phyloP scores from a whole-genome alignment of 2,888 invertebrate species.

The Ctena decussata region DNA sequence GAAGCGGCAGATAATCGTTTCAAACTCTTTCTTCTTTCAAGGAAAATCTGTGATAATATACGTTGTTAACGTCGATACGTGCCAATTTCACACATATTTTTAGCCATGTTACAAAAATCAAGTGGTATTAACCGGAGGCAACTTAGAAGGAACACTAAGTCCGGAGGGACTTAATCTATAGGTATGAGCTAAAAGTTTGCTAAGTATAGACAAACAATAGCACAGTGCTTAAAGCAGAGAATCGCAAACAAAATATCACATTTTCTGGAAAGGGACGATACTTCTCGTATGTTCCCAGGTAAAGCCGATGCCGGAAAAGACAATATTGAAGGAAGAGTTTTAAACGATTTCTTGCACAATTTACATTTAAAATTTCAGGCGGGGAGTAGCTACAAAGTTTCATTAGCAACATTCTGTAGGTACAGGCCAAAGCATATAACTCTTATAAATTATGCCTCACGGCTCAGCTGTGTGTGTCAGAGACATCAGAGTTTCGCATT shows the following conservation, averaged over 20 bases:
- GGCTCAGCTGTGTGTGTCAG: slow-evolving; percentile 40
- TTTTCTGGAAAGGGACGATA: slow-evolving; percentile 55
- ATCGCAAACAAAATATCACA: slow-evolving; percentile 12
- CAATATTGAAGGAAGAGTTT: slow-evolving; percentile 41
- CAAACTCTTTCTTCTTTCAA: too few species aligned
- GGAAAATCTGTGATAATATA: too few species aligned
- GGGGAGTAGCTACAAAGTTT: slow-evolving; percentile 30
- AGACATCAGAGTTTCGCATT: slow-evolving; percentile 51
- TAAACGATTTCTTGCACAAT: slow-evolving; percentile 54
- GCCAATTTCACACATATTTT: not conserved
- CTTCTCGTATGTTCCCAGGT: slow-evolving; percentile 38
- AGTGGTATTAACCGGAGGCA: not conserved
- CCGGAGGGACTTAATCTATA: not conserved
- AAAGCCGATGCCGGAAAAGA: slow-evolving; percentile 50
- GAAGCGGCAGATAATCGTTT: too few species aligned
- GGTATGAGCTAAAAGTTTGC: not conserved
- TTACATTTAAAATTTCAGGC: slow-evolving; percentile 46
- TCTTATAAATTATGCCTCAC: slow-evolving; percentile 34
- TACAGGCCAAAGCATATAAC: slow-evolving; percentile 24
- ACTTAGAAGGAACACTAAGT: not conserved
- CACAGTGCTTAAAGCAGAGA: not conserved
- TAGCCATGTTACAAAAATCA: not conserved
- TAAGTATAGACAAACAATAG: not conserved
- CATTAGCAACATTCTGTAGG: slow-evolving; percentile 34
- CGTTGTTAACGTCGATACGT: too few species aligned